Conservation (phyloP, 2,888 invertebrate genomes). For the Cistogaster globosa region DNA sequence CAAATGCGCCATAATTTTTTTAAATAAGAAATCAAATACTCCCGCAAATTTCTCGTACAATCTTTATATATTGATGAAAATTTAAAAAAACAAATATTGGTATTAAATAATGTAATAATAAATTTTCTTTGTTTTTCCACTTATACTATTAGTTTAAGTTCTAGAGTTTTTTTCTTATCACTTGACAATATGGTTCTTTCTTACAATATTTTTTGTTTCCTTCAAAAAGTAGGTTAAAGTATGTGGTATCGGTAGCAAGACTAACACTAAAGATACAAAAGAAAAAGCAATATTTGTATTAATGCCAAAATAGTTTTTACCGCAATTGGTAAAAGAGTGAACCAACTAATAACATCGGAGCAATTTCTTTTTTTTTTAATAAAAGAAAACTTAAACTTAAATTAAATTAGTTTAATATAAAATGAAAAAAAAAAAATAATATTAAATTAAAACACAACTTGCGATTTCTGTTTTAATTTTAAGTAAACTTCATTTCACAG, state of each 20-base stretch:
- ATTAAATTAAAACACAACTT: constrained; percentile 20
- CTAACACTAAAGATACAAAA: constrained; percentile 5
- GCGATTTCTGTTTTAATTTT: neutral
- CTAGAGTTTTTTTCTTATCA: constrained; percentile 9
- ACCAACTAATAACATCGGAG: constrained; percentile 7
- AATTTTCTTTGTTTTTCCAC: constrained; percentile 31
- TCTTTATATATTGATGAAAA: neutral
- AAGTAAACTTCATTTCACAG: neutral
- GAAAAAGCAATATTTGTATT: constrained; percentile 55
- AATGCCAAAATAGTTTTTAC: constrained; percentile 67
- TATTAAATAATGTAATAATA: constrained; percentile 17
- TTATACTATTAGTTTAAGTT: constrained; percentile 30
- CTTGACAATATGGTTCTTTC: constrained; percentile 44
- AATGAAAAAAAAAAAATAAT: constrained; percentile 19
- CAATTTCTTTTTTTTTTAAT: constrained; percentile 2
- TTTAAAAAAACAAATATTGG: neutral
- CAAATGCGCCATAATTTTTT: too few species aligned
- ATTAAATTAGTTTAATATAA: constrained; percentile 29
- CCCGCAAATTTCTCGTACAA: neutral
- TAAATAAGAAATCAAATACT: neutral
- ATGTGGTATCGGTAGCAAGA: constrained; percentile 33
- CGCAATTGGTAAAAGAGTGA: constrained; percentile 58
- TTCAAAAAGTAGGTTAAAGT: constrained; percentile 60
- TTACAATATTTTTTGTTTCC: neutral
- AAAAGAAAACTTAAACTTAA: constrained; percentile 23